Base-by-base conservation (phyloP, 1,140 invertebrate species). In the Megalonaias nervosa region DNA sequence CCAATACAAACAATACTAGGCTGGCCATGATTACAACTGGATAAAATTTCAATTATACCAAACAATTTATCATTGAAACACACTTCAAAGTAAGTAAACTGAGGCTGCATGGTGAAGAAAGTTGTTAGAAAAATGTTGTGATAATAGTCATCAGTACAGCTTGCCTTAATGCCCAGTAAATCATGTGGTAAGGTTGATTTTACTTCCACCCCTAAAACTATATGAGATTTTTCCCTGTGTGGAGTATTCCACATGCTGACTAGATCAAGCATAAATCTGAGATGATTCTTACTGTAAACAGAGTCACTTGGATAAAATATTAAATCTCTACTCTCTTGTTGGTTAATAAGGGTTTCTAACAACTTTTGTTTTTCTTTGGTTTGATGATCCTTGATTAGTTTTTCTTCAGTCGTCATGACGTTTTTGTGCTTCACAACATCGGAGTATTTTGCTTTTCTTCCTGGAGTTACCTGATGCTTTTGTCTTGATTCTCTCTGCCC, bases 191-290 rank as follows among this genome's bases (percentile, higher is more conserved):
- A n/a, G 5, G 12, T 31, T 14, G 23, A 16, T 9, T 11, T 12
- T 58, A 66, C 71, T 16, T 72, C 58, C 9, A 77, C 75, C 4
- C 75, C 75, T 23, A 77, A 66, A n/a, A 77, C 26, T 57, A 77
- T 77, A 56, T 70, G 59, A 4, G 68, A 66, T 23, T 66, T 71
- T 23, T 48, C 56, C 15, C 75, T 77, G 14, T 77, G 62, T 60
- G 75, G 75, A 12, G 75, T 77, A 55, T 77, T 77, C 75, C 75
- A 77, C 64, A 77, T 57, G 58, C 56, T 57, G n/a, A 77, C 75
- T 31, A 77, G 48, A 64, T 77, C 68, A 16, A 66, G 13, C 13
- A 56, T 65, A 48, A 68, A 71, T 48, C 4, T 21, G 12, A 71
- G 21, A 26, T 59, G 68, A 71, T 71, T 62, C 17, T 60, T n/a